Evolutionary conservation across 2,113 vertebrate genomes (phyloP), one percentile per base, ranked within the genome.

Genomic region (Mastomys coucha): DNA sequence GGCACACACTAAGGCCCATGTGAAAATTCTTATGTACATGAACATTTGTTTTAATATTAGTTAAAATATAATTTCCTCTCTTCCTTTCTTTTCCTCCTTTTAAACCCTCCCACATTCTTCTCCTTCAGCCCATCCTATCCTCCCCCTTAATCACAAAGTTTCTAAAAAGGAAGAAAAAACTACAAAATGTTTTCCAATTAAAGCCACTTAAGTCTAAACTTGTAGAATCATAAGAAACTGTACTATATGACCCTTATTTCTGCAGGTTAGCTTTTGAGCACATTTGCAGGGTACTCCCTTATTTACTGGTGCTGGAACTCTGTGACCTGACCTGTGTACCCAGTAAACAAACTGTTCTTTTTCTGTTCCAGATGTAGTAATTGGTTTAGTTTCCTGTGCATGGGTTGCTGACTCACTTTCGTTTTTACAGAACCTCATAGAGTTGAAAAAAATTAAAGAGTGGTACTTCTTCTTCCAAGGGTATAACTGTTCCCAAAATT

Each of bases 121-220:
- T 13, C 2, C 1, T 60, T 82, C 22, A 39, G 20, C 12, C 53
- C 33, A 7, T 82, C 20, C 6, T 60, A 60, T 82, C 22, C 16
- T 60, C 12, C 22, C 36, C 1, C 67, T 53, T 73, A 91, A 93
- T 92, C 33, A 90, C 33, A 87, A 67, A 45, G 69, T 88, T 75
- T 96, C 24, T 88, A 28, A 36, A 85, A 93, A 65, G 63, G 36
- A 88, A 94, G 39, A 4, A 89, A 92, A 78, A 33, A 12, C 77
- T 53, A 89, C 17, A 63, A 93, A 58, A 80, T 65, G 2, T 14
- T 60, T 94, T 95, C 16, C n/a, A 91, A 90, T 93, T 88, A 91
- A 88, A 90, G 26, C 31, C 39, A 70, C 45, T 85, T 76, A 91
- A 86, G 28, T 92, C 39, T 56, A 58, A 95, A 85, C 58, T 73